Conservation (phyloP, 2,797 vertebrate genomes). For the Etheostoma perlongum region DNA sequence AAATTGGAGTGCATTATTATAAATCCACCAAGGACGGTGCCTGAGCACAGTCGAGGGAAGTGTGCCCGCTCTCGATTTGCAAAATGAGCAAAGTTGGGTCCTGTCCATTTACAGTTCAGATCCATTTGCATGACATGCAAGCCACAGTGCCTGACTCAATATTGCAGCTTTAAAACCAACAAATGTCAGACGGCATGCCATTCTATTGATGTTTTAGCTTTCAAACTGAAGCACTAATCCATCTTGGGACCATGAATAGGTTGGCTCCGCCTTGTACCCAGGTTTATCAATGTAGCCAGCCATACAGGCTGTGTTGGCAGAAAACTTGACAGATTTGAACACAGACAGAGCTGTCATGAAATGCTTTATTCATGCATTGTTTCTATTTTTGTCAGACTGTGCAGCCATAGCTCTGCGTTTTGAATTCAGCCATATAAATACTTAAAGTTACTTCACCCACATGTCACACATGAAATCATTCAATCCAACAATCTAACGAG, state of each 20-base stretch:
- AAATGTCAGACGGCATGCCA: neutral
- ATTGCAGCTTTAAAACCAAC: constrained; percentile 14
- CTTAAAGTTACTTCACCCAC: neutral
- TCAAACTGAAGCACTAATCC: neutral
- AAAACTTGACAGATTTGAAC: constrained; percentile 1
- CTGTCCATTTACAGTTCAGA: constrained; percentile 30
- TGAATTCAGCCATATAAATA: neutral
- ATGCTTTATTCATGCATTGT: constrained; percentile 7
- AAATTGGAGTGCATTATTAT: constrained; percentile 9
- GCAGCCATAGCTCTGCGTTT: neutral
- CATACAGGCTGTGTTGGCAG: neutral
- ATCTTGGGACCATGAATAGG: constrained; percentile 4
- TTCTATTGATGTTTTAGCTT: constrained; percentile 23
- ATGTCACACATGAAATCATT: constrained; percentile 1
- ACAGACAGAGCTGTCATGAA: neutral
- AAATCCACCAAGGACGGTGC: constrained; percentile 13
- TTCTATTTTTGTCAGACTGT: constrained; percentile 12
- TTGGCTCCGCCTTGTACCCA: neutral
- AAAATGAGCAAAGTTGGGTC: constrained; percentile 18
- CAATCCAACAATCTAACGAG: neutral
- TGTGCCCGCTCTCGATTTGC: neutral
- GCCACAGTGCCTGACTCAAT: neutral
- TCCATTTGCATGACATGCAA: constrained; percentile 18
- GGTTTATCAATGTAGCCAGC: constrained; percentile 17
- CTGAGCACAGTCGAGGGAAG: constrained; percentile 3